phyloP scores from a whole-genome alignment of 1,140 invertebrate genomes.

The Musca domestica region DNA sequence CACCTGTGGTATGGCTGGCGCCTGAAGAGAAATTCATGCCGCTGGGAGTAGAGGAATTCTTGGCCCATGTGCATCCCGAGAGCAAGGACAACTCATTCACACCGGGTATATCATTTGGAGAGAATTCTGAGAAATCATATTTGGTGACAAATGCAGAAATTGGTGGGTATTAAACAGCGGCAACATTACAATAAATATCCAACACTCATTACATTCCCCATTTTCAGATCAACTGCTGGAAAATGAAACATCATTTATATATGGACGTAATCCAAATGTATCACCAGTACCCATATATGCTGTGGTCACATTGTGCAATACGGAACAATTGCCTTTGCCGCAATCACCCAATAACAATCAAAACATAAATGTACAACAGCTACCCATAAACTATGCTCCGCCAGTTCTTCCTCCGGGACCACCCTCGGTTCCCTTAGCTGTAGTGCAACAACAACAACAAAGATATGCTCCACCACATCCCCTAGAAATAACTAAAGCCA shows the following conservation, averaged over 20 bases:
- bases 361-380: neutral
- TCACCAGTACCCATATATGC: constrained; percentile 63
- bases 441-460: neutral
- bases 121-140: constrained; percentile 54
- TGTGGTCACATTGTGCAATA: constrained; percentile 52
- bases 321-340: neutral
- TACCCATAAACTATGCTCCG: neutral
- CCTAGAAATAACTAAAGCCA: constrained; percentile 16
- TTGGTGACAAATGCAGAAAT: constrained; percentile 59
- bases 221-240: constrained; percentile 56
- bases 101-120: constrained; percentile 41
- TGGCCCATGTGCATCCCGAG: constrained; percentile 59
- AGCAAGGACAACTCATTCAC: constrained; percentile 41
- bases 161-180: constrained; percentile 45
- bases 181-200: neutral
- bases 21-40: constrained; percentile 65
- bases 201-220: neutral
- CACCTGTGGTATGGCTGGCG: constrained; percentile 65
- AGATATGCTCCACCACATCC: neutral
- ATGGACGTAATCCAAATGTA: constrained; percentile 60
- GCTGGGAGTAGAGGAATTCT: constrained; percentile 61
- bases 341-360: constrained; percentile 4
- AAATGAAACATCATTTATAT: constrained; percentile 60
- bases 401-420: neutral
- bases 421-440: neutral